Evolutionary conservation across 2,113 vertebrate species (phyloP).

Genomic region (Ifrita kowaldi): DNA sequence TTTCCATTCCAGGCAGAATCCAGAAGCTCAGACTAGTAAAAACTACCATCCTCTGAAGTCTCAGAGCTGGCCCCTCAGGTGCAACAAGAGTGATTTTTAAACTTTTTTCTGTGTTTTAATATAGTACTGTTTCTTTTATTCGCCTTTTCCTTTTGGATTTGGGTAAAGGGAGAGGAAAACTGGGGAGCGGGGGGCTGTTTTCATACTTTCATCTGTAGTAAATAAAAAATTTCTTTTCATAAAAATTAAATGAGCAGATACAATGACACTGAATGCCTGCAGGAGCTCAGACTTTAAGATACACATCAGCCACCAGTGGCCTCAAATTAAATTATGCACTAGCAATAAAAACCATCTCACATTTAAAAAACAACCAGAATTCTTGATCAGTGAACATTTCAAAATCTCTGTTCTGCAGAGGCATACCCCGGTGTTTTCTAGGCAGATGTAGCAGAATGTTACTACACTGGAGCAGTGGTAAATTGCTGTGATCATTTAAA

Average conservation of each 20-base stretch:
- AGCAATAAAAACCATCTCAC: background rate
- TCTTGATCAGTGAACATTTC: background rate
- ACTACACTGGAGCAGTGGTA: background rate
- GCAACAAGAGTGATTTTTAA: background rate
- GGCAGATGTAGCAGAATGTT: background rate
- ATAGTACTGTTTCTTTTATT: background rate
- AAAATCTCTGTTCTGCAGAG: background rate
- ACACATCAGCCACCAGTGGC: background rate
- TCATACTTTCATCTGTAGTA: background rate
- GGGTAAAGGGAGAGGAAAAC: background rate
- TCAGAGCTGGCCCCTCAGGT: background rate
- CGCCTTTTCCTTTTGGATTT: background rate
- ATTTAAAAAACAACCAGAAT: background rate
- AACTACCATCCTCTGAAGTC: background rate
- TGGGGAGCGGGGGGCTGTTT: background rate
- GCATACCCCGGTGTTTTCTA: background rate
- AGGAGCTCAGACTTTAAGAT: background rate
- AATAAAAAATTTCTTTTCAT: background rate
- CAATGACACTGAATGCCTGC: background rate
- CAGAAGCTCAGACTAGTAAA: background rate
- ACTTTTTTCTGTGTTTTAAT: background rate
- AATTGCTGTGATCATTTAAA: conserved; percentile 5
- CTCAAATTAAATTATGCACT: conserved; percentile 12
- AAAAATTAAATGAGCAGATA: conserved; percentile 5
- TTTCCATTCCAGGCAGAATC: background rate